Base-by-base conservation (phyloP, 1,140 invertebrate species). In the Drosophila tsacasi region DNA sequence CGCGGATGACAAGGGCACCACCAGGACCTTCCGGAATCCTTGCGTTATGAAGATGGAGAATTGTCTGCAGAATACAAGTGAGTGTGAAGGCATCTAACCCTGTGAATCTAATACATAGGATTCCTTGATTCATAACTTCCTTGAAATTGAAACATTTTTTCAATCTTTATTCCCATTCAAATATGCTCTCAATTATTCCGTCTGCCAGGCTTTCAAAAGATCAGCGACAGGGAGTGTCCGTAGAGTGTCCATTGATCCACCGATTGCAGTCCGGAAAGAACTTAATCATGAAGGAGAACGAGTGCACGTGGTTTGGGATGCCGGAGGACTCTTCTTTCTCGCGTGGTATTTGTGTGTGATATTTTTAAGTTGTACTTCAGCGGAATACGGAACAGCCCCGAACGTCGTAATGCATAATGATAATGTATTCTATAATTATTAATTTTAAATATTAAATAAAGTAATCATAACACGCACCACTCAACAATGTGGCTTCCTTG, bases 31-130 rank as follows among this genome's bases (percentile, higher is more conserved):
- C 66, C 82, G 81, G 30, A 93, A 92, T 81, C 37, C 89, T 37
- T 93, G 92, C 63, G 77, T 93, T n/a, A 75, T 93, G 76, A 93
- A 93, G 68, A 82, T 90, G 50, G 92, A 93, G 59, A 93, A 93
- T 78, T 93, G 92, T 57, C 76, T 93, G 15, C 87, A 91, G 60
- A 82, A 83, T 66, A 71, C 69, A 76, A 91, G 92, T 93, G 60
- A 92, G 92, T 92, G 19, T 21, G 2, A 21, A 39, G 40, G 1
- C 27, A 13, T 40, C 9, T n/a, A 25, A 8, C 5, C 13, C 10
- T 13, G 8, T 21, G 15, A 21, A 19, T 19, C n/a, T 12, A 50
- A 12, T n/a, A 10, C 13, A 30, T 15, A 9, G 7, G 17, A 15
- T 13, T 54, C 49, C 27, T 21, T 52, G 10, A 52, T 6, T 30